These are phyloP conservation scores for Lissonota sp. DNA, from an alignment of 2,888 invertebrate species.

Conservation along the genomic window DNA sequence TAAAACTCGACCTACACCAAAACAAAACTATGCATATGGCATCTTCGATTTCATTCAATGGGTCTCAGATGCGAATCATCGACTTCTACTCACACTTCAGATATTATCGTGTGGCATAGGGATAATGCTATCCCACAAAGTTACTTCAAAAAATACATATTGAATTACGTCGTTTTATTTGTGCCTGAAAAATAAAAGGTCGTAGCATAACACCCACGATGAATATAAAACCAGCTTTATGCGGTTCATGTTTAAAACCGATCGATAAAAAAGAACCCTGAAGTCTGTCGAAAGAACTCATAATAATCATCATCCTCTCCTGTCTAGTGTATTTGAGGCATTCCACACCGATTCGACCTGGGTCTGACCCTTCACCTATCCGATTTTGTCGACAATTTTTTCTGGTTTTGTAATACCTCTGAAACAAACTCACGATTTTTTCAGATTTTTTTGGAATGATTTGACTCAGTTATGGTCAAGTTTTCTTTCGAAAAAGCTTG, in stretches of 20 bases:
- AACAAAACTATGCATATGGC: conserved; percentile 3
- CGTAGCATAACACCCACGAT: conserved; percentile 10
- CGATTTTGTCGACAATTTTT: too few species aligned
- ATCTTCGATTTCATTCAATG: conserved; percentile 55
- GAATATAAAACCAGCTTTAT: conserved; percentile 7
- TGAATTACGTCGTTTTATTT: too few species aligned
- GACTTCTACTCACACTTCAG: conserved; percentile 67
- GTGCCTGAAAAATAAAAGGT: too few species aligned
- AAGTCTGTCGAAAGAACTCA: conserved; percentile 27
- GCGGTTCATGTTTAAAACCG: conserved; percentile 20
- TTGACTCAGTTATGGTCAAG: too few species aligned
- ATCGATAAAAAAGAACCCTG: conserved; percentile 38
- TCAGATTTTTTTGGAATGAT: too few species aligned
- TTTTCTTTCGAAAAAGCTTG: too few species aligned
- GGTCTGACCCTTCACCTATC: too few species aligned
- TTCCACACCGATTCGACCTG: too few species aligned
- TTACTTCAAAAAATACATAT: too few species aligned
- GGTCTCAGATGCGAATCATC: conserved; percentile 62
- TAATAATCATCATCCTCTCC: conserved; percentile 41
- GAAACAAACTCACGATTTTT: too few species aligned
- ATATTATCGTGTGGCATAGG: conserved; percentile 65
- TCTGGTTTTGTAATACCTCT: too few species aligned
- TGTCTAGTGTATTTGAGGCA: too few species aligned
- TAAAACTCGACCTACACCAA: background rate
- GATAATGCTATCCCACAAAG: conserved; percentile 55